These are phyloP conservation scores for Cinclus mexicanus DNA, from an alignment of 2,113 vertebrate species.

Conservation along the genomic window DNA sequence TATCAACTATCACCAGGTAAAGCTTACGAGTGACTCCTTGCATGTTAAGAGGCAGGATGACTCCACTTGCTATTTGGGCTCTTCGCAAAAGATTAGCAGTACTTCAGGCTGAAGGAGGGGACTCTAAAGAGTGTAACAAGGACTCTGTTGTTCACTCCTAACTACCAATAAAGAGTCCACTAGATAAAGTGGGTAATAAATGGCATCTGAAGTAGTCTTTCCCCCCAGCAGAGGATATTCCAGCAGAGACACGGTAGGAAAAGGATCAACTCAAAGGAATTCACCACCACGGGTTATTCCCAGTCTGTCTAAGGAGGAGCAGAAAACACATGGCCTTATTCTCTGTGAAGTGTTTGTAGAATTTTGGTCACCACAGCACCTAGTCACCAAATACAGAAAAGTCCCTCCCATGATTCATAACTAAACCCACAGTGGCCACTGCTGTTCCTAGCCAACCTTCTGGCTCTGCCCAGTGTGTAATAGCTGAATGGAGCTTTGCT, in stretches of 20 bases:
- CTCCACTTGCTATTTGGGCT: background rate
- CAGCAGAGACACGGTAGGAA: background rate
- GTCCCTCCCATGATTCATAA: background rate
- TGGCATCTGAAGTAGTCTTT: background rate
- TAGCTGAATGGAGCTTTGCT: background rate
- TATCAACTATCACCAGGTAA: background rate
- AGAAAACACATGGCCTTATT: background rate
- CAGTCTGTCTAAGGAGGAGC: background rate
- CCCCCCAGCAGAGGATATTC: background rate
- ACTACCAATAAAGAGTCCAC: background rate
- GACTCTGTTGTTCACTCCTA: background rate
- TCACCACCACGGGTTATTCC: background rate
- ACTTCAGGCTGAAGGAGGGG: background rate
- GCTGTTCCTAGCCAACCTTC: background rate
- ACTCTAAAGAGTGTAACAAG: background rate
- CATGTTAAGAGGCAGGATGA: background rate
- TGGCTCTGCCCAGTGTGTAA: background rate
- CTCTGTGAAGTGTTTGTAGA: constrained; percentile 22
- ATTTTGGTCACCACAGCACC: background rate
- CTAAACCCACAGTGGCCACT: background rate
- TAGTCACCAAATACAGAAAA: background rate
- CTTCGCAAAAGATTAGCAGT: background rate
- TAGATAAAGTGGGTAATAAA: background rate
- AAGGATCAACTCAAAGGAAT: background rate
- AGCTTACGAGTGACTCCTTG: background rate